Percentiles rank a stretch among this genome's conserved stretches.
Conservation (phyloP, 2,888 invertebrate species). For the Eilema sororculum region DNA sequence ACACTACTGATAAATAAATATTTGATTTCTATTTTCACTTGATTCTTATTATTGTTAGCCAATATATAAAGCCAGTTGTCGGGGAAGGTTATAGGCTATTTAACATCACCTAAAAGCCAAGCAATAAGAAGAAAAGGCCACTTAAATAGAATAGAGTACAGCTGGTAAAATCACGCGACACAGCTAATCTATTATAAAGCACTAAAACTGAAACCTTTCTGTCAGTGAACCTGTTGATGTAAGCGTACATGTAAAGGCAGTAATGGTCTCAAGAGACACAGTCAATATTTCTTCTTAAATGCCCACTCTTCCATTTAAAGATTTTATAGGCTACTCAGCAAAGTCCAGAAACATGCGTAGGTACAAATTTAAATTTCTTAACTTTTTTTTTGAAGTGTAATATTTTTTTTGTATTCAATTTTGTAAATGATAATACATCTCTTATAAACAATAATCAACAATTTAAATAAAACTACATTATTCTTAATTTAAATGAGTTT, state of each 20-base stretch:
- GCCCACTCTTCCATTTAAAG: slow-evolving; percentile 9
- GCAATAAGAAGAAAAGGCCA: not conserved
- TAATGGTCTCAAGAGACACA: slow-evolving; percentile 8
- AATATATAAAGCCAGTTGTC: not conserved
- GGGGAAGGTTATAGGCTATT: not conserved
- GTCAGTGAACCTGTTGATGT: not conserved
- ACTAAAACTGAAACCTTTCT: not conserved
- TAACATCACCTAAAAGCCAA: not conserved
- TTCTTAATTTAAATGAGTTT: too few relatives aligned
- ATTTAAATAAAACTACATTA: too few relatives aligned
- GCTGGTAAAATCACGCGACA: not conserved
- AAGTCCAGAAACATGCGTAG: not conserved
- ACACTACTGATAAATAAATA: too few relatives aligned
- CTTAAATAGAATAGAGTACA: not conserved
- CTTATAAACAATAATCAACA: too few relatives aligned
- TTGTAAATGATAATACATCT: too few relatives aligned
- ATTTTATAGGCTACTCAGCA: not conserved
- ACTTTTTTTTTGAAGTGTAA: too few relatives aligned
- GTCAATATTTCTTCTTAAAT: slow-evolving; percentile 1
- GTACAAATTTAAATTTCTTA: too few relatives aligned
- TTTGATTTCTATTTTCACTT: not conserved
- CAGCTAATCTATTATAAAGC: not conserved
- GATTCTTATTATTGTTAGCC: too few relatives aligned
- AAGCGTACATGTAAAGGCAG: not conserved
- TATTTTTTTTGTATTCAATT: too few relatives aligned